These are phyloP conservation scores for Squalus acanthias DNA, from an alignment of 2,797 vertebrate genomes.

Conservation along the genomic window DNA sequence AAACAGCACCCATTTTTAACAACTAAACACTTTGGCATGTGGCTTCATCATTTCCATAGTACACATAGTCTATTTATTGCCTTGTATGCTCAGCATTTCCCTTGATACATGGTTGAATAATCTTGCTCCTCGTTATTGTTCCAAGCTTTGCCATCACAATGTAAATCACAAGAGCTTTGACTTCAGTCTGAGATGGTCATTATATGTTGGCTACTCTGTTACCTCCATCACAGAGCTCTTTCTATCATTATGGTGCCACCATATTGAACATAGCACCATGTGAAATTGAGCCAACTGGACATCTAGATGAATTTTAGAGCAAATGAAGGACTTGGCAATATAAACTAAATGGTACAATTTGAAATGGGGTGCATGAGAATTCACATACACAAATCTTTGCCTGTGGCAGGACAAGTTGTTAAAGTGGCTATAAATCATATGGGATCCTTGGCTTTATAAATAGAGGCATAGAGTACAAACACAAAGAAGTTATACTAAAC, in stretches of 20 bases:
- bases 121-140: neutral
- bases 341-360: neutral
- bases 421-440: neutral
- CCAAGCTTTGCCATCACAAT: neutral
- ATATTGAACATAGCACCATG: neutral
- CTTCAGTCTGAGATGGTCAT: neutral
- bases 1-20: neutral
- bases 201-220: neutral
- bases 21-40: neutral
- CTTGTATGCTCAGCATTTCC: no score
- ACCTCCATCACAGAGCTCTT: neutral
- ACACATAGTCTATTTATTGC: neutral
- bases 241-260: neutral
- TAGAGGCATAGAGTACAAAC: neutral
- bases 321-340: neutral
- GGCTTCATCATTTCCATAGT: neutral
- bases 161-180: neutral
- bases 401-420: neutral
- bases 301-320: neutral
- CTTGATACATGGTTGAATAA: neutral
- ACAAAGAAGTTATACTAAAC: neutral
- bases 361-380: neutral
- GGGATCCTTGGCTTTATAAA: neutral
- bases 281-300: neutral
- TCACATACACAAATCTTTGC: neutral